These are phyloP conservation scores for Sycophila sp. DNA, from an alignment of 1,140 invertebrate genomes.

Conservation along the genomic window DNA sequence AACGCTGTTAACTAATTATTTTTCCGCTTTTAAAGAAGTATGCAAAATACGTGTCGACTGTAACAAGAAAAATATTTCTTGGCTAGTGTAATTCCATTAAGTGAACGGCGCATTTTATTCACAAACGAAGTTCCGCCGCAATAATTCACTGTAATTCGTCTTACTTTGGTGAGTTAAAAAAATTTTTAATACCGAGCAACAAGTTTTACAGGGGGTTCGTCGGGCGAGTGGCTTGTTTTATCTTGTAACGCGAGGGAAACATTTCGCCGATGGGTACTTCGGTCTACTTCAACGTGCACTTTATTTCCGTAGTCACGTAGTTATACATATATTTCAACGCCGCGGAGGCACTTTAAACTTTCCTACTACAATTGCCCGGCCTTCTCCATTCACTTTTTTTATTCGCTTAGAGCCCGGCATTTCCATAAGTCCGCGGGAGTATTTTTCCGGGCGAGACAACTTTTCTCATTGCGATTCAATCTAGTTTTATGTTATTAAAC, in stretches of 20 bases:
- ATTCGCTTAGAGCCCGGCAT: neutral
- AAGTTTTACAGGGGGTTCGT: neutral
- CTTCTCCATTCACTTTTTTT: neutral
- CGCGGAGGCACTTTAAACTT: slow-evolving; percentile 1
- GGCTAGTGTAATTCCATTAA: no score
- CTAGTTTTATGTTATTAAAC: neutral
- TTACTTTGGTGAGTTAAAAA: no score
- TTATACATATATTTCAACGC: slow-evolving; percentile 7
- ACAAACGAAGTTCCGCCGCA: no score
- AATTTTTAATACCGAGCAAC: neutral
- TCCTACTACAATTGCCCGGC: neutral
- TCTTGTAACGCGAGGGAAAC: slow-evolving; percentile 3
- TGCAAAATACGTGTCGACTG: no score
- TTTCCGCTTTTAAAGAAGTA: no score
- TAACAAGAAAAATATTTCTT: no score
- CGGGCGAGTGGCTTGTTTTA: neutral
- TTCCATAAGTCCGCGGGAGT: neutral
- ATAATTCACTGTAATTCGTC: no score
- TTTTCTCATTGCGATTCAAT: neutral
- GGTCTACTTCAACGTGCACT: slow-evolving; percentile 2
- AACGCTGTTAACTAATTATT: no score
- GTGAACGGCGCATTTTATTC: no score
- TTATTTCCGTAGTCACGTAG: slow-evolving; percentile 8
- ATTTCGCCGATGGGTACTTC: neutral
- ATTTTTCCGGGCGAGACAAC: neutral